Evolutionary conservation across 2,113 vertebrate species (phyloP), one percentile per base, ranked within the genome.

Genomic region (Noctilio leporinus): DNA sequence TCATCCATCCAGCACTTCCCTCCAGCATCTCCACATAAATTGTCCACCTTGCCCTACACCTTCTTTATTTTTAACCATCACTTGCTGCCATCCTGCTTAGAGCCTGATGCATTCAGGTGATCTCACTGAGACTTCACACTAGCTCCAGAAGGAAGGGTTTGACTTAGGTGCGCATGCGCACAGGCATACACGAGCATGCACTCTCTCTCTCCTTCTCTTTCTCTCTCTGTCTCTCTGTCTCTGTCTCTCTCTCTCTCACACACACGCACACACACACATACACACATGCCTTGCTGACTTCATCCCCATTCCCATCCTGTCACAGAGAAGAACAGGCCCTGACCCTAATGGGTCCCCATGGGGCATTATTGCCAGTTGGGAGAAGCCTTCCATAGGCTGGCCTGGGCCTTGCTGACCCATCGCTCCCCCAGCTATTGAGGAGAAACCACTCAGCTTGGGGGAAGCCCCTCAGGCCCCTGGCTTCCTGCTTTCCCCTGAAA

Each of bases 61-160:
- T 96, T 86, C 64, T 78, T 33, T 97, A 94, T 96, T 96, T 97
- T 96, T 95, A 97, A 85, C 96, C 33, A 40, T 59, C 43, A 16
- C 84, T 86, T 94, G 64, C 64, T 93, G 72, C 94, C 89, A 65
- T 81, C 69, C 84, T 93, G 64, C 65, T 26, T 85, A 62, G 81
- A 85, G 55, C 88, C 92, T 94, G 92, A 92, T 90, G 94, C 90
- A 75, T 92, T 92, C 85, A 95, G 92, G 96, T 96, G 96, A 97
- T 92, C 94, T 96, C 95, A 95, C 96, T 82, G 26, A 96, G 33
- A 92, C 88, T 93, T 96, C 97, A 95, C 96, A 96, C 67, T 70
- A 35, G 70, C 90, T 92, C 76, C 77, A 47, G 62, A 57, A 89
- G 72, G 90, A 94, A 96, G 92, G 94, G 70, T 70, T 90, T 95